Evolutionary conservation across 2,797 vertebrate genomes (phyloP).

Genomic region (Anguilla anguilla): DNA sequence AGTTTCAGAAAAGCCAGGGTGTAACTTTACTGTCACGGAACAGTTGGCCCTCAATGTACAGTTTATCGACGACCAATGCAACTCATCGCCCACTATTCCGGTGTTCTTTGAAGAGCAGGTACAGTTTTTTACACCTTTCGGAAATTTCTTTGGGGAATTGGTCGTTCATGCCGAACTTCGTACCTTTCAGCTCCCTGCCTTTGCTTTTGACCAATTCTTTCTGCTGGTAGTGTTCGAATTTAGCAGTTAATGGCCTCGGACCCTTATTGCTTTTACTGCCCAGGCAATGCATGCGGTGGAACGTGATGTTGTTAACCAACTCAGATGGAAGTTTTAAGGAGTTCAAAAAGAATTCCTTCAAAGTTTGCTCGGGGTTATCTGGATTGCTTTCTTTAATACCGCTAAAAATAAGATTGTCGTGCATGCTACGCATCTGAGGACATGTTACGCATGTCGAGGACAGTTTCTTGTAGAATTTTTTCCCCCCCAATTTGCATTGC

Average conservation of each 20-base stretch:
- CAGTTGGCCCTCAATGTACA: too few relatives aligned
- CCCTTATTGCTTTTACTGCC: background rate
- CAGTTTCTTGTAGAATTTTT: background rate
- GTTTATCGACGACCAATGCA: too few relatives aligned
- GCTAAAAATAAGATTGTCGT: background rate
- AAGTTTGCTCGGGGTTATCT: too few relatives aligned
- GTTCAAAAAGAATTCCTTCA: too few relatives aligned
- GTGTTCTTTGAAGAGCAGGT: too few relatives aligned
- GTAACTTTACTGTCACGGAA: too few relatives aligned
- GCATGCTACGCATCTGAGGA: too few relatives aligned
- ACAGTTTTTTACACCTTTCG: background rate
- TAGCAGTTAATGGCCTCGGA: background rate
- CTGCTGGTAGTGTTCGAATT: background rate
- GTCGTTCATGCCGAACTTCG: background rate
- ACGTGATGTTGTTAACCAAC: background rate
- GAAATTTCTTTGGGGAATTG: background rate
- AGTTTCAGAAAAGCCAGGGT: too few relatives aligned
- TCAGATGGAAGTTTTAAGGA: background rate
- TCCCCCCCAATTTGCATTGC: background rate
- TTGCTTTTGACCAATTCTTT: background rate
- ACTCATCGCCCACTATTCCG: too few relatives aligned
- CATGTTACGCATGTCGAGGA: too few relatives aligned
- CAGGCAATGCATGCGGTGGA: background rate
- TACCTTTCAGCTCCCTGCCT: background rate
- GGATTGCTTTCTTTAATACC: background rate